These are phyloP conservation scores for Hedya salicella DNA, from an alignment of 2,888 invertebrate genomes.

Conservation along the genomic window DNA sequence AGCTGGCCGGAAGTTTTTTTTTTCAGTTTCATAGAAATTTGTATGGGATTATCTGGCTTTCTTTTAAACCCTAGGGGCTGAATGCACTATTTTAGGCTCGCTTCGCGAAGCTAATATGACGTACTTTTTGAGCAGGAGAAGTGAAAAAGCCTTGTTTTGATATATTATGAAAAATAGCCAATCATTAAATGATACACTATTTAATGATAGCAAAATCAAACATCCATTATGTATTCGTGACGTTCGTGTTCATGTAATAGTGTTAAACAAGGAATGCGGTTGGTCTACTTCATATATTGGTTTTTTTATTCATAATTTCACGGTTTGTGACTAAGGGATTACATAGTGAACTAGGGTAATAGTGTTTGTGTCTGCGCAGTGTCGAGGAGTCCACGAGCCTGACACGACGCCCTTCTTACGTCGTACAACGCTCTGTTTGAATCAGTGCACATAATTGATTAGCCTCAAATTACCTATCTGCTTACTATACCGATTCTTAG, in stretches of 20 bases:
- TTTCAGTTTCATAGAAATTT: too few relatives aligned
- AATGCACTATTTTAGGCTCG: too few relatives aligned
- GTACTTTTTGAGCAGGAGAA: too few relatives aligned
- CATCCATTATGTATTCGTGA: constrained; percentile 12
- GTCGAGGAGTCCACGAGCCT: constrained; percentile 4
- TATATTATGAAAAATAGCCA: too few relatives aligned
- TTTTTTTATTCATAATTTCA: constrained; percentile 40
- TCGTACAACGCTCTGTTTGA: constrained; percentile 48
- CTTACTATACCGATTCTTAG: constrained; percentile 57
- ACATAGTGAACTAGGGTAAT: constrained; percentile 15
- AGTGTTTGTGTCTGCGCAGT: constrained; percentile 20
- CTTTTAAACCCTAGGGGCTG: too few relatives aligned
- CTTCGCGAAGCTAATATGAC: too few relatives aligned
- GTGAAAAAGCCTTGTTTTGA: too few relatives aligned
- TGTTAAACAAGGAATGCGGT: constrained; percentile 42
- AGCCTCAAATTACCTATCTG: constrained; percentile 45
- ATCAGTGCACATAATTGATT: constrained; percentile 58
- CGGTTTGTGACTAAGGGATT: constrained; percentile 32
- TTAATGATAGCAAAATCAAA: constrained; percentile 6
- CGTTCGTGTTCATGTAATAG: constrained; percentile 33
- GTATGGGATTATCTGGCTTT: too few relatives aligned
- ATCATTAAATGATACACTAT: too few relatives aligned
- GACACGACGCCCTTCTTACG: constrained; percentile 5
- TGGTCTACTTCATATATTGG: constrained; percentile 17
- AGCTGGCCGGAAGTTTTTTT: too few relatives aligned